phyloP scores from a whole-genome alignment of 2,113 vertebrate genomes.

The Nannobrachium achirus region DNA sequence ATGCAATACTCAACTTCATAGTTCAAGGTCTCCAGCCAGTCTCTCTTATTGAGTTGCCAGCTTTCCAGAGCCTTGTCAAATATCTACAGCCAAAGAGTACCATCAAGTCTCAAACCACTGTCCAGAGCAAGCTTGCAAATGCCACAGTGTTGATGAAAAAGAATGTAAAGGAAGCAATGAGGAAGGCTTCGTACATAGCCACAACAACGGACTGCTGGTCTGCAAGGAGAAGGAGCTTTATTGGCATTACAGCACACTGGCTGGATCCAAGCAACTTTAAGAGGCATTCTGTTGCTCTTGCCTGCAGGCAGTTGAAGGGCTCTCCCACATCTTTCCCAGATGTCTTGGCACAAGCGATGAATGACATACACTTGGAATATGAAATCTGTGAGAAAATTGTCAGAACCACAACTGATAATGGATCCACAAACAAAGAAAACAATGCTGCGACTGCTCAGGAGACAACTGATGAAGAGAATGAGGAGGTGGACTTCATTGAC shows the following conservation, averaged over 20 bases:
- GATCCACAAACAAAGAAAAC: not conserved
- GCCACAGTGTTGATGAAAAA: too few relatives aligned
- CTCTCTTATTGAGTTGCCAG: too few relatives aligned
- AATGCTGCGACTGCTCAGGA: too few relatives aligned
- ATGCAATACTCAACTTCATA: too few relatives aligned
- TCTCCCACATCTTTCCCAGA: not conserved
- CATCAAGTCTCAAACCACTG: too few relatives aligned
- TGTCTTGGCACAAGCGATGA: not conserved
- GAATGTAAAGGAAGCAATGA: too few relatives aligned
- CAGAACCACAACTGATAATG: slow-evolving; percentile 5
- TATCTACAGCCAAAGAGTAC: too few relatives aligned
- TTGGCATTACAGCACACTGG: not conserved
- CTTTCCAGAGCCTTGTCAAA: too few relatives aligned
- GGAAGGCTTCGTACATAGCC: not conserved
- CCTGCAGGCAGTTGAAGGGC: not conserved
- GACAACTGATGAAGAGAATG: too few relatives aligned
- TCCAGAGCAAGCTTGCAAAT: too few relatives aligned
- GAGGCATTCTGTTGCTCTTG: slow-evolving; percentile 6
- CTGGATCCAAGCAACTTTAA: not conserved
- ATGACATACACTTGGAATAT: slow-evolving; percentile 27
- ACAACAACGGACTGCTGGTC: not conserved
- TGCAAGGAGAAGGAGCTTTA: not conserved
- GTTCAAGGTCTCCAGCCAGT: too few relatives aligned
- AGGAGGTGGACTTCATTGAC: not conserved
- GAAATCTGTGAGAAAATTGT: not conserved